Evolutionary conservation across 2,797 vertebrate genomes (phyloP), one percentile per base, ranked within the genome.

Genomic region (Phoeniculus purpureus): DNA sequence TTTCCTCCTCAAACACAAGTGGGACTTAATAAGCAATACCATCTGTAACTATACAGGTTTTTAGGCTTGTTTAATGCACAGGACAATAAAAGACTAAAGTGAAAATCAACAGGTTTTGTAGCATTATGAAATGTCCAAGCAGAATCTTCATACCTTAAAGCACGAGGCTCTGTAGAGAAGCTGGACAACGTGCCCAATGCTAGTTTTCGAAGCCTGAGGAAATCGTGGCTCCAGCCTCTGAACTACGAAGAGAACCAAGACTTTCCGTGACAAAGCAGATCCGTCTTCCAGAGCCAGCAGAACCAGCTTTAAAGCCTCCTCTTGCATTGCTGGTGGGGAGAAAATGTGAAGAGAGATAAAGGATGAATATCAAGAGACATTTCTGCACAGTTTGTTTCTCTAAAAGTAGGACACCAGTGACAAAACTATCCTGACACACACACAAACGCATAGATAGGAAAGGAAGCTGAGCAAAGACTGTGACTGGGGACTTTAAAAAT

Each of bases 181-280:
- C 96, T 99, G 99, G 94, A 99, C 99, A 97, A 99, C 99, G 40
- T 99, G 99, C 62, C 99, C 99, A 94, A 99, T 99, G 97, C 99
- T 99, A 17, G 99, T 99, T 97, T 99, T 99, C 64, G 99, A 99
- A 86, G 99, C 99, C 96, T 99, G 99, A 64, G 99, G 99, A 96
- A 99, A 99, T 81, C 99, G 98, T 1, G 99, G 99, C 96, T 99
- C 99, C 94, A 99, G 97, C 92, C 99, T 98, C 97, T 99, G 99
- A 85, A 99, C 99, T 92, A 99, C 99, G 98, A 99, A 99, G 47
- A 99, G 98, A 97, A 99, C 99, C 96, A 99, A 97, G 78, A 99
- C 99, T 96, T 99, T 99, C 66, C 99, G 98, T 85, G 99, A 99
- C 92, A 99, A 97, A 77, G 99, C 99, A 72, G 99, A 99, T 89